Conservation (phyloP, 2,888 invertebrate genomes). For the Camptogramma bilineatum region DNA sequence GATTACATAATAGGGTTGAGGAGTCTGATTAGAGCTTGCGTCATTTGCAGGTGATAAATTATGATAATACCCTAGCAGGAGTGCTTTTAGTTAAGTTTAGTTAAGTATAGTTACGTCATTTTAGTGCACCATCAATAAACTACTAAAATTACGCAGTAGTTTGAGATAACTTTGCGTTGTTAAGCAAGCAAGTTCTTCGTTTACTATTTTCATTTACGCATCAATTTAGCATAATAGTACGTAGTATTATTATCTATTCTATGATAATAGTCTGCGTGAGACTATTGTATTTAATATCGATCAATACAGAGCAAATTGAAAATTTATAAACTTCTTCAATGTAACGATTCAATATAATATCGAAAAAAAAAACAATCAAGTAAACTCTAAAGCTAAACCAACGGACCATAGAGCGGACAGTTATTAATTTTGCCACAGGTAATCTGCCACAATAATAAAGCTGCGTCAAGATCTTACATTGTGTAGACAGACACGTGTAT, state of each 20-base stretch:
- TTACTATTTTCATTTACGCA: background rate
- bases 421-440: background rate
- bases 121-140: background rate
- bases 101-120: conserved; percentile 18
- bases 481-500: background rate
- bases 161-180: conserved; percentile 2
- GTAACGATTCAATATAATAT: background rate
- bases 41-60: conserved; percentile 13
- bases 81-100: conserved; percentile 6
- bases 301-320: too few species aligned
- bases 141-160: background rate
- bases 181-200: conserved; percentile 8
- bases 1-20: conserved; percentile 9
- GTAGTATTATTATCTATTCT: too few species aligned
- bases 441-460: background rate
- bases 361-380: background rate
- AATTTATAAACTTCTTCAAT: background rate
- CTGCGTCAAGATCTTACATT: background rate
- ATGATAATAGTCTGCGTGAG: too few species aligned
- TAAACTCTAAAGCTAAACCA: background rate
- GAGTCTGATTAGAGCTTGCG: conserved; percentile 12
- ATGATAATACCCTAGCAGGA: conserved; percentile 2
- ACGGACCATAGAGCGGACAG: too few species aligned
- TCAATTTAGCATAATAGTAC: too few species aligned
- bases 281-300: too few species aligned